Percentiles rank a stretch among this genome's conserved stretches.
These are phyloP conservation scores for Lacanobia oleracea DNA, from an alignment of 2,888 invertebrate genomes.

Conservation along the genomic window DNA sequence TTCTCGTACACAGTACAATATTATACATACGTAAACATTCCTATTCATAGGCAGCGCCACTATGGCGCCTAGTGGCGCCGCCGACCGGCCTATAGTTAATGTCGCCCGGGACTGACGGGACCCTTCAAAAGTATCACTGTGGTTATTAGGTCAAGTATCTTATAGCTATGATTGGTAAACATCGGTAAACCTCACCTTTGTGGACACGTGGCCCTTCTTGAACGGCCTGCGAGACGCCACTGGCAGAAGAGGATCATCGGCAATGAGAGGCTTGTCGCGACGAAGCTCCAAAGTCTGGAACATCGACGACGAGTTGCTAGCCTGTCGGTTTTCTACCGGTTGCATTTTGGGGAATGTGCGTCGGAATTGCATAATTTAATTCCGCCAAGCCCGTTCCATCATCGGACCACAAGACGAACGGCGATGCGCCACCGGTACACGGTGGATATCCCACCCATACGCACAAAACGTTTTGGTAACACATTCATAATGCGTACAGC, in stretches of 20 bases:
- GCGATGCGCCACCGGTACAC: no score
- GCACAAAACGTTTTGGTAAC: no score
- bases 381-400: no score
- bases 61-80: slow-evolving; percentile 80
- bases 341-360: no score
- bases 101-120: slow-evolving; percentile 47
- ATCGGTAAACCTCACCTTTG: slow-evolving; percentile 46
- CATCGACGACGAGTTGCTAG: no score
- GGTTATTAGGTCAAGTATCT: slow-evolving; percentile 63
- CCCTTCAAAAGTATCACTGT: slow-evolving; percentile 53
- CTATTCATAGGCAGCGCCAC: slow-evolving; percentile 73
- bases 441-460: no score
- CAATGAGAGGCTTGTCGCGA: no score
- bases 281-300: no score
- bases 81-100: slow-evolving; percentile 69
- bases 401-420: no score
- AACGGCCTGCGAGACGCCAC: slow-evolving; percentile 6
- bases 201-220: slow-evolving; percentile 21
- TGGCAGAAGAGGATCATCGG: neutral
- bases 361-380: no score
- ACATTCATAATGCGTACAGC: no score
- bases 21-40: slow-evolving; percentile 73
- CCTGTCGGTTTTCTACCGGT: no score
- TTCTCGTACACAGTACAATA: slow-evolving; percentile 51
- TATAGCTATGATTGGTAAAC: slow-evolving; percentile 36